Evolutionary conservation across 2,113 vertebrate species (phyloP).

Genomic region (Tragelaphus imberbis): DNA sequence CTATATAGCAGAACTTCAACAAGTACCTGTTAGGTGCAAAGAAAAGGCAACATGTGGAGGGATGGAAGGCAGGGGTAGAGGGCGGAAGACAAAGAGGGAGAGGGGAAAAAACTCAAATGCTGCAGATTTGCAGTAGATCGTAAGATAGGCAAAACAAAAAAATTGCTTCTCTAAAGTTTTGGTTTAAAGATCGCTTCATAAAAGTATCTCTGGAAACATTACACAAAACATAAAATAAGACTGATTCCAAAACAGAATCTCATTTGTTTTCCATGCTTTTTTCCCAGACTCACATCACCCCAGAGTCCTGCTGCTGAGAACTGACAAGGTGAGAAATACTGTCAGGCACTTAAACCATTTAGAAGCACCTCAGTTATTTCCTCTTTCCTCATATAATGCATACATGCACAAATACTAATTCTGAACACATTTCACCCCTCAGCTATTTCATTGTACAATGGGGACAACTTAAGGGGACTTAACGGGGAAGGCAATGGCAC

Average conservation of each 20-base stretch:
- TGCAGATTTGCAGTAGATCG: not conserved
- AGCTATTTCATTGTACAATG: conserved; percentile 42
- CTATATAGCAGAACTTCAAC: not conserved
- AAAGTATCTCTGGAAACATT: not conserved
- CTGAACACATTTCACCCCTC: conserved; percentile 48
- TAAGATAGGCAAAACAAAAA: not conserved
- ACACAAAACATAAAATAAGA: not conserved
- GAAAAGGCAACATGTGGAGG: not conserved
- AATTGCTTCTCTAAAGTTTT: not conserved
- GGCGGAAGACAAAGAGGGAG: not conserved
- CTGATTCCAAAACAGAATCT: not conserved
- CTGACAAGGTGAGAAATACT: not conserved
- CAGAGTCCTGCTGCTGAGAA: not conserved
- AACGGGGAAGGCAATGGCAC: no score
- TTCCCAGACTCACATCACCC: not conserved
- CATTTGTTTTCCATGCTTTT: not conserved
- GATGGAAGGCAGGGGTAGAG: not conserved
- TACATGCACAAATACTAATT: not conserved
- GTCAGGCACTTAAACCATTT: not conserved
- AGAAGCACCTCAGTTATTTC: conserved; percentile 1
- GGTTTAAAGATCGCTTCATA: not conserved
- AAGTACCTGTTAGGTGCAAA: not conserved
- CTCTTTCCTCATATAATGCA: not conserved
- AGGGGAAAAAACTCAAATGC: not conserved
- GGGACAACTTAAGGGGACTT: conserved; percentile 61